Evolutionary conservation across 2,113 vertebrate species (phyloP).

Genomic region (Felis chaus): DNA sequence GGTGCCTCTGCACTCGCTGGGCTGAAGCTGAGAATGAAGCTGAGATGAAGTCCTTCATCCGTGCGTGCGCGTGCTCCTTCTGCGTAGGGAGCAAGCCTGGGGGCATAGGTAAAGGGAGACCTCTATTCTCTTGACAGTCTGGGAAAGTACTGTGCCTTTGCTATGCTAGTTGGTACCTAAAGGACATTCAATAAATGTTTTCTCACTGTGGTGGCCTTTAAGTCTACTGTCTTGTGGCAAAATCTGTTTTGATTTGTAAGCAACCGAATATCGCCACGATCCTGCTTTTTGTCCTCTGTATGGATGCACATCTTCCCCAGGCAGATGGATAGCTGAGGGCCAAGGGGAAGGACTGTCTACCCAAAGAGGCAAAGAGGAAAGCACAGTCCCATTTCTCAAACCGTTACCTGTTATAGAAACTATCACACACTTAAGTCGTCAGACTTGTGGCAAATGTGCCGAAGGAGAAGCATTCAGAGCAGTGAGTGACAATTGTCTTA

Average conservation of each 20-base stretch:
- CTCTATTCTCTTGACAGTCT: background rate
- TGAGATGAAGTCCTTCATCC: background rate
- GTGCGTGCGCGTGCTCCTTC: fast-evolving
- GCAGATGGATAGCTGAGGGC: background rate
- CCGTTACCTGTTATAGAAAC: background rate
- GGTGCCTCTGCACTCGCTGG: too few species aligned
- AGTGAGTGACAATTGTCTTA: fast-evolving
- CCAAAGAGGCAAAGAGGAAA: background rate
- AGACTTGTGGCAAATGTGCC: fast-evolving
- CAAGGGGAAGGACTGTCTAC: background rate
- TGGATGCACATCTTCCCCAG: background rate
- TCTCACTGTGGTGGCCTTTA: background rate
- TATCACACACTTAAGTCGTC: background rate
- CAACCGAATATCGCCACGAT: fast-evolving
- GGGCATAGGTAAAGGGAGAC: background rate
- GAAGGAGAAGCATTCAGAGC: background rate
- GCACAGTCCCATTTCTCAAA: too few species aligned
- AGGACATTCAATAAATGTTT: background rate
- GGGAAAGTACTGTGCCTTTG: background rate
- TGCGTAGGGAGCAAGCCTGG: background rate
- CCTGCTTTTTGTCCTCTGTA: background rate
- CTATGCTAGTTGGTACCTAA: background rate
- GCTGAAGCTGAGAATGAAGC: background rate
- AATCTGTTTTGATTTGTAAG: background rate
- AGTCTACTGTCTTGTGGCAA: background rate